phyloP scores from a whole-genome alignment of 1,140 invertebrate genomes.

The Manduca sexta region DNA sequence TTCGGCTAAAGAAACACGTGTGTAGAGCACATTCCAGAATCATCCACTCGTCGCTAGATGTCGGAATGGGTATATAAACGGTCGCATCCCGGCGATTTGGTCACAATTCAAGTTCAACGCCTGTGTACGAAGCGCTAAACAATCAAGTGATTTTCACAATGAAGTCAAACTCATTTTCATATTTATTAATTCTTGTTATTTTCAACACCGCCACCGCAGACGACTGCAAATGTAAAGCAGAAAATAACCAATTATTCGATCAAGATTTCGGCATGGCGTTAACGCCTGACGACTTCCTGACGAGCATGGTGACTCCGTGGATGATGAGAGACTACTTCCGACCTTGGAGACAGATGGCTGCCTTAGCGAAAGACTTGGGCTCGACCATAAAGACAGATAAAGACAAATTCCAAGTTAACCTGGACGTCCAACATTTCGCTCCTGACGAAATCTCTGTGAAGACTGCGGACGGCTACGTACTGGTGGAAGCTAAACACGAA shows the following conservation, averaged over 20 bases:
- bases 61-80: constrained; percentile 34
- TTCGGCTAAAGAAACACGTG: background rate
- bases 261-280: constrained; percentile 47
- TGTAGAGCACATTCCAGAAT: constrained; percentile 29
- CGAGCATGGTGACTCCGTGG: constrained; percentile 48
- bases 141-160: constrained; percentile 2
- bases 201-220: constrained; percentile 18
- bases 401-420: constrained; percentile 48
- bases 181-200: constrained; percentile 18
- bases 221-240: constrained; percentile 22
- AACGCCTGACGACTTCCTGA: constrained; percentile 48
- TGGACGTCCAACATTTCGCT: constrained; percentile 62
- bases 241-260: constrained; percentile 27
- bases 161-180: constrained; percentile 24
- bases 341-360: constrained; percentile 77
- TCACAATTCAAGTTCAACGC: background rate
- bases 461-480: constrained; percentile 78
- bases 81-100: background rate
- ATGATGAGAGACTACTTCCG: constrained; percentile 62
- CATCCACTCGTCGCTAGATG: constrained; percentile 49
- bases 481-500: constrained; percentile 82
- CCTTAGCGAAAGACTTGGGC: constrained; percentile 72
- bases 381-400: constrained; percentile 68
- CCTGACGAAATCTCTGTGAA: constrained; percentile 86
- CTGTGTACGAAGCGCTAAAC: background rate